A percentile compares a stretch with the other conserved stretches of the same genome.
phyloP scores from a whole-genome alignment of 2,113 vertebrate species.

The Eulemur rufifrons region DNA sequence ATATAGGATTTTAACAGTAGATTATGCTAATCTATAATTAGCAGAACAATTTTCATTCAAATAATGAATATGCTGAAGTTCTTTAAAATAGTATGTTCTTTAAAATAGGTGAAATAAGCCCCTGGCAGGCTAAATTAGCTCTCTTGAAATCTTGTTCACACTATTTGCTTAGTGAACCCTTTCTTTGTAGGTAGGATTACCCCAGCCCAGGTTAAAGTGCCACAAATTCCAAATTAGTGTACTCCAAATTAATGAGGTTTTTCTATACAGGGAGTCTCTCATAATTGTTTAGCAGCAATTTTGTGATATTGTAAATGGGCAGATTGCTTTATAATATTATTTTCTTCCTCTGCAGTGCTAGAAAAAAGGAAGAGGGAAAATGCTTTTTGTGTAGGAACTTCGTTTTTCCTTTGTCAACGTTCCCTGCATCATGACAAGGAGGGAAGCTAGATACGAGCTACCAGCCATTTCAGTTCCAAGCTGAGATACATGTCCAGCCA shows the following conservation, averaged over 20 bases:
- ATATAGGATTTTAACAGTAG: slow-evolving; percentile 59
- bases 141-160: slow-evolving; percentile 45
- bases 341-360: slow-evolving; percentile 34
- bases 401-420: slow-evolving; percentile 24
- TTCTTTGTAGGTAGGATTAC: slow-evolving; percentile 59
- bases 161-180: slow-evolving; percentile 57
- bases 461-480: background rate
- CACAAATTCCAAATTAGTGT: slow-evolving; percentile 55
- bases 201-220: slow-evolving; percentile 52
- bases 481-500: background rate
- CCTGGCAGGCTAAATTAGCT: slow-evolving; percentile 53
- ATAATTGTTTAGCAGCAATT: slow-evolving; percentile 47
- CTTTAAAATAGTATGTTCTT: slow-evolving; percentile 58
- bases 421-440: background rate
- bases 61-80: slow-evolving; percentile 60
- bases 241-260: slow-evolving; percentile 56
- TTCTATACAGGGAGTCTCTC: slow-evolving; percentile 28
- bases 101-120: slow-evolving; percentile 61
- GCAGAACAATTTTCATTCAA: slow-evolving; percentile 64
- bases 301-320: slow-evolving; percentile 24
- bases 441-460: background rate
- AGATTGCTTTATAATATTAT: slow-evolving; percentile 32
- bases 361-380: slow-evolving; percentile 45
- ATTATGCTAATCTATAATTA: slow-evolving; percentile 68
- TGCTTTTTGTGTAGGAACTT: slow-evolving; percentile 14